Conservation (phyloP, 2,797 vertebrate genomes). For the Hoplostethus atlanticus region DNA sequence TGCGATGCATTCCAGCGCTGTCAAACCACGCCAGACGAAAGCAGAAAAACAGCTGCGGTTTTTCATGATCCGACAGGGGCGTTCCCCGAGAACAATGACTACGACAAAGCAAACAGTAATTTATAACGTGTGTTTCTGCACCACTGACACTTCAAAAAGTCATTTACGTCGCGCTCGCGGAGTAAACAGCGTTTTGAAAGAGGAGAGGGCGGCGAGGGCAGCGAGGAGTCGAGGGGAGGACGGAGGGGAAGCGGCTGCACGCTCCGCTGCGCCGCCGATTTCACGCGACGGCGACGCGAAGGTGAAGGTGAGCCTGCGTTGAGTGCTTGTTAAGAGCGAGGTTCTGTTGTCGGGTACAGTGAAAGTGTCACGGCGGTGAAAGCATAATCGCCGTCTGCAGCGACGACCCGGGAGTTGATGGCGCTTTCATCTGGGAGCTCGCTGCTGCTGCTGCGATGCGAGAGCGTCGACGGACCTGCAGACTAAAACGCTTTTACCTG, state of each 20-base stretch:
- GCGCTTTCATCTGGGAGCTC: background rate
- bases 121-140: slow-evolving; percentile 23
- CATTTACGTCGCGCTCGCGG: slow-evolving; percentile 17
- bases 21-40: slow-evolving; percentile 16
- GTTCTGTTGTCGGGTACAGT: background rate
- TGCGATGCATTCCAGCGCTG: slow-evolving; percentile 20
- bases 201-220: background rate
- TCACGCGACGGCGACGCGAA: slow-evolving; percentile 6
- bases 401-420: background rate
- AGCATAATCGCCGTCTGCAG: background rate
- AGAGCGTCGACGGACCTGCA: too few relatives aligned
- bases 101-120: slow-evolving; percentile 30
- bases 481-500: too few relatives aligned
- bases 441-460: too few relatives aligned
- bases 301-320: too few relatives aligned
- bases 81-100: slow-evolving; percentile 32
- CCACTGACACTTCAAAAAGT: slow-evolving; percentile 31
- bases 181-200: slow-evolving; percentile 24
- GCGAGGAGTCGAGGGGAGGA: slow-evolving; percentile 11
- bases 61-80: slow-evolving; percentile 21
- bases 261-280: slow-evolving; percentile 1
- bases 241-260: slow-evolving; percentile 5
- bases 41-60: slow-evolving; percentile 22
- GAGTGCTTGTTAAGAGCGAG: background rate
- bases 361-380: background rate